phyloP scores from a whole-genome alignment of 2,797 vertebrate genomes.

The Lacerta bilineata region DNA sequence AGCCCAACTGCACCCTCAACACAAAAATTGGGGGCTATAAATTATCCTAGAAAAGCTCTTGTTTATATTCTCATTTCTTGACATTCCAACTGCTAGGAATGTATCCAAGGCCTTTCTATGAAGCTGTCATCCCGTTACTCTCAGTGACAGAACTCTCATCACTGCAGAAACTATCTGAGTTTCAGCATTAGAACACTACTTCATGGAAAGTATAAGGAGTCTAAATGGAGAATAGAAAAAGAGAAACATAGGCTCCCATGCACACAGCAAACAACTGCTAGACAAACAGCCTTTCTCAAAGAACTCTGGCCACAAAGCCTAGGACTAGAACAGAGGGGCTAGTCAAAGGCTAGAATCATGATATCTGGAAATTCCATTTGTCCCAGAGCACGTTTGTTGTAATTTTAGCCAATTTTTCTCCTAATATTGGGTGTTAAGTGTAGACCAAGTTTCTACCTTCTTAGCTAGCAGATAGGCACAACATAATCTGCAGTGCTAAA shows the following conservation, averaged over 20 bases:
- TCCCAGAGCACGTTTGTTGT: neutral
- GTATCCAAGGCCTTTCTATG: neutral
- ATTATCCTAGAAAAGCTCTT: neutral
- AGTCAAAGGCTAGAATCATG: slow-evolving; percentile 1
- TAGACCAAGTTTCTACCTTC: slow-evolving; percentile 3
- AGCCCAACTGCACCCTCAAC: neutral
- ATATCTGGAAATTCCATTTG: slow-evolving; percentile 17
- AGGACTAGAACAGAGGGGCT: neutral
- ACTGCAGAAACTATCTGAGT: neutral
- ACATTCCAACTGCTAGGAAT: neutral
- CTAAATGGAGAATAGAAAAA: neutral
- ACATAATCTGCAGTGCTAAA: slow-evolving; percentile 8
- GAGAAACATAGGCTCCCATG: neutral
- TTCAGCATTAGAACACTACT: neutral
- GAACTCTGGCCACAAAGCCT: neutral
- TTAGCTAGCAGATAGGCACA: slow-evolving; percentile 21
- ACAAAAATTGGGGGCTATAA: neutral
- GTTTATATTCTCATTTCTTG: neutral
- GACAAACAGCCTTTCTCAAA: neutral
- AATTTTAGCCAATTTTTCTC: neutral
- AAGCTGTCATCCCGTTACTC: neutral
- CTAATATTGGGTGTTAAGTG: neutral
- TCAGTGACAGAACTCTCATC: neutral
- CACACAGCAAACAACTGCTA: slow-evolving; percentile 16
- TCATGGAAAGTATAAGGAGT: slow-evolving; percentile 1